Base-by-base conservation (phyloP, 2,797 vertebrate genomes). In the Molossus alvarezi region DNA sequence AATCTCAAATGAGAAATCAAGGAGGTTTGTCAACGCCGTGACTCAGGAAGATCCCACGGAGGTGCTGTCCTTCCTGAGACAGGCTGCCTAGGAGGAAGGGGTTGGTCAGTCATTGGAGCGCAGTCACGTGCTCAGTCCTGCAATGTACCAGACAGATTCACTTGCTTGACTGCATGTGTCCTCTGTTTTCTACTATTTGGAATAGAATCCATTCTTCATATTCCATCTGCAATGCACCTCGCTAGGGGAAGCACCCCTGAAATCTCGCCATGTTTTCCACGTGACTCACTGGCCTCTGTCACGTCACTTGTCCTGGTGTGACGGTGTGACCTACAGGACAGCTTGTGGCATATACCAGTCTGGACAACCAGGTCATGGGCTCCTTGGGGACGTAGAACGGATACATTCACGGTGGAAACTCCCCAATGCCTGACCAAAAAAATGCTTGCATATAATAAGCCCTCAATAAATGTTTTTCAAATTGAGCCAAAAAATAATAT, bases 391-490 rank as follows among this genome's bases (percentile, higher is more conserved):
- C 23, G 23, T 20, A 75, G 65, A 29, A 23, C 29, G 77, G 67
- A 69, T 4, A 37, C 45, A n/a, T 37, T 45, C 51, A 18, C 13
- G 18, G 72, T 55, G 83, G 41, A 85, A 64, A 75, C 72, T 29
- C 41, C 25, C 55, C 37, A 69, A 9, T 75, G 45, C 79, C 25
- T 90, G 37, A 45, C 33, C 53, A 71, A 65, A 76, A 80, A 23
- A 29, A 79, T 72, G 14, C 12, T 76, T 58, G 27, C 21, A 60
- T 88, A 41, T 89, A 93, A 77, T 87, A 90, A 81, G 55, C 76
- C 90, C 67, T 79, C 53, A 65, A 57, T 65, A 96, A 89, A 85
- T 57, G 55, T 57, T 88, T 94, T 95, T 33, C 84, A 27, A 94
- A 69, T 92, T 58, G 83, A 96, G 83, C 58, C 12, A 41, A 88